These are phyloP conservation scores for Periophthalmus magnuspinnatus DNA, from an alignment of 2,797 vertebrate species.

Conservation along the genomic window DNA sequence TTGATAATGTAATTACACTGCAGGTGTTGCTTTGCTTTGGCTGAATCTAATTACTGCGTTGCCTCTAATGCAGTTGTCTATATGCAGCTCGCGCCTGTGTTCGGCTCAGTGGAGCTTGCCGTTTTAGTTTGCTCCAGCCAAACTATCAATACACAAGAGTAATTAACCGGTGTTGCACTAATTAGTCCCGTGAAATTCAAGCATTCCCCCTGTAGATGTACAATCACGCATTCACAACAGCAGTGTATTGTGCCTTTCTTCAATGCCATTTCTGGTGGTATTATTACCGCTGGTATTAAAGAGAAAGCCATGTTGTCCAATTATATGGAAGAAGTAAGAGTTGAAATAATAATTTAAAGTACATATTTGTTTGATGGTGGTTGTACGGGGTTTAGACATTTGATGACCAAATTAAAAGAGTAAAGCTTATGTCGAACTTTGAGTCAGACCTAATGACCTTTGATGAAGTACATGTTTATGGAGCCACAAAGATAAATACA, in stretches of 20 bases:
- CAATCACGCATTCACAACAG: constrained; percentile 5
- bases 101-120: constrained; percentile 53
- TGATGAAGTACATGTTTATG: too few species aligned
- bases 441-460: too few species aligned
- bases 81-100: constrained; percentile 29
- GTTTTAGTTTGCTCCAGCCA: constrained; percentile 58
- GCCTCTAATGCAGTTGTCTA: constrained; percentile 22
- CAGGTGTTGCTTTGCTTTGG: constrained; percentile 16
- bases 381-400: too few species aligned
- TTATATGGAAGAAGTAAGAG: too few species aligned
- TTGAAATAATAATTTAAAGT: too few species aligned
- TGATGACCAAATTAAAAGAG: too few species aligned
- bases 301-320: neutral
- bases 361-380: too few species aligned
- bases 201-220: constrained; percentile 56
- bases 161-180: constrained; percentile 72
- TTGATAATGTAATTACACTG: constrained; percentile 8
- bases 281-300: neutral
- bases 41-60: constrained; percentile 29
- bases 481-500: too few species aligned
- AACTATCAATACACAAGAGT: constrained; percentile 71
- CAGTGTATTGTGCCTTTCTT: neutral
- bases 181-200: constrained; percentile 71
- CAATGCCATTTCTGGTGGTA: neutral
- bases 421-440: too few species aligned